Conservation (phyloP, 1,140 invertebrate species). For the Theocolax elegans region DNA sequence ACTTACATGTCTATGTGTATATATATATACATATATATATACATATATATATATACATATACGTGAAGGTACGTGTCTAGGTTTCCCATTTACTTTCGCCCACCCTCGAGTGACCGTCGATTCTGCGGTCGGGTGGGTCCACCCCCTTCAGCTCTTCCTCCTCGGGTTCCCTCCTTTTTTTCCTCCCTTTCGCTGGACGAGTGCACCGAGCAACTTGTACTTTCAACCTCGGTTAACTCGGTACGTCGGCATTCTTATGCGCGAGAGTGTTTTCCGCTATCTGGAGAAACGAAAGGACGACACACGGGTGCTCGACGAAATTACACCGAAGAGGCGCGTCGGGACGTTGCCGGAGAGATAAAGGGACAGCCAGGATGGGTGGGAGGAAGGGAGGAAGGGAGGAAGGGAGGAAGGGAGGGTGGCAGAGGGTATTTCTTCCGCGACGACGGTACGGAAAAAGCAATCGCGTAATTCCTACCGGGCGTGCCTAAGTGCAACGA, state of each 20-base stretch:
- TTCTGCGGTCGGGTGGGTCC: background rate
- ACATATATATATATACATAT: no score
- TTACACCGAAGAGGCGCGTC: constrained; percentile 13
- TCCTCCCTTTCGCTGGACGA: background rate
- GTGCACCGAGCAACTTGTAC: constrained; percentile 27
- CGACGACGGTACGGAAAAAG: constrained; percentile 7
- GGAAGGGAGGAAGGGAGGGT: background rate
- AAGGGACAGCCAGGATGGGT: background rate
- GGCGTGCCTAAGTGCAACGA: no score
- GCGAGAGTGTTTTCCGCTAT: background rate
- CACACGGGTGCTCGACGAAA: constrained; percentile 18
- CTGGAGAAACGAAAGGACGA: background rate
- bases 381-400: background rate
- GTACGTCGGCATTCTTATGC: background rate
- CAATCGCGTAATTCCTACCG: constrained; percentile 18
- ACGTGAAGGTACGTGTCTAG: no score
- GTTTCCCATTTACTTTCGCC: constrained; percentile 32
- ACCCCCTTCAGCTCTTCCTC: background rate
- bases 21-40: no score
- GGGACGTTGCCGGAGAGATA: background rate
- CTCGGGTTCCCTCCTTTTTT: background rate
- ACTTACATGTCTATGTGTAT: no score
- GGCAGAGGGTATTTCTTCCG: constrained; percentile 16
- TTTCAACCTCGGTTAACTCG: constrained; percentile 50
- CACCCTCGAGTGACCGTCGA: no score